These are phyloP conservation scores for Ctenochaetus hawaiiensis DNA, from an alignment of 2,797 vertebrate species.

Conservation along the genomic window DNA sequence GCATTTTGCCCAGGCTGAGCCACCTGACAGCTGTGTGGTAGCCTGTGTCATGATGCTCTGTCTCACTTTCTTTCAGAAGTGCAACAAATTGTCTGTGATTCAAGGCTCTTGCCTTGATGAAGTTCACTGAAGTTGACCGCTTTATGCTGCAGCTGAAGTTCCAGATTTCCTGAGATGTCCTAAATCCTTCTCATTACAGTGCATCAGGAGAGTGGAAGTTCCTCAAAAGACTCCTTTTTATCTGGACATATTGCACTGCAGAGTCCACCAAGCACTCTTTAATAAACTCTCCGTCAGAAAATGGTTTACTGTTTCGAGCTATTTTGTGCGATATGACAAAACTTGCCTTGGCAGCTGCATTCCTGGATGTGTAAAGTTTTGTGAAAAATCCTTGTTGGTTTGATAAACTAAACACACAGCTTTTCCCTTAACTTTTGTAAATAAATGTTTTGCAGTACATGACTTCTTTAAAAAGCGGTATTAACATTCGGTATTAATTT, in stretches of 20 bases:
- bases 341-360: constrained; percentile 12
- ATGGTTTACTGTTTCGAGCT: background rate
- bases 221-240: background rate
- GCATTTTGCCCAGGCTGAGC: background rate
- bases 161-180: background rate
- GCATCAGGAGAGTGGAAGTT: background rate
- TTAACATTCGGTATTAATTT: too few relatives aligned
- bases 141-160: constrained; percentile 1
- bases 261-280: constrained; percentile 30
- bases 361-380: constrained; percentile 14
- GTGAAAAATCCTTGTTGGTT: constrained; percentile 17
- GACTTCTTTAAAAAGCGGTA: too few relatives aligned
- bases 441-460: too few relatives aligned
- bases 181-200: background rate
- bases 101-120: too few relatives aligned
- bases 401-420: background rate
- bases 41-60: too few relatives aligned
- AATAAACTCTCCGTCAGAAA: constrained; percentile 4
- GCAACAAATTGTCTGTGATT: too few relatives aligned
- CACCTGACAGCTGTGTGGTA: too few relatives aligned
- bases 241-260: background rate
- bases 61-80: too few relatives aligned
- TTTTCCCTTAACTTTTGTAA: too few relatives aligned
- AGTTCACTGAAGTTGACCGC: too few relatives aligned
- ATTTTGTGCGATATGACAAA: constrained; percentile 14